phyloP scores from a whole-genome alignment of 2,113 vertebrate genomes.

The Dascyllus trimaculatus region DNA sequence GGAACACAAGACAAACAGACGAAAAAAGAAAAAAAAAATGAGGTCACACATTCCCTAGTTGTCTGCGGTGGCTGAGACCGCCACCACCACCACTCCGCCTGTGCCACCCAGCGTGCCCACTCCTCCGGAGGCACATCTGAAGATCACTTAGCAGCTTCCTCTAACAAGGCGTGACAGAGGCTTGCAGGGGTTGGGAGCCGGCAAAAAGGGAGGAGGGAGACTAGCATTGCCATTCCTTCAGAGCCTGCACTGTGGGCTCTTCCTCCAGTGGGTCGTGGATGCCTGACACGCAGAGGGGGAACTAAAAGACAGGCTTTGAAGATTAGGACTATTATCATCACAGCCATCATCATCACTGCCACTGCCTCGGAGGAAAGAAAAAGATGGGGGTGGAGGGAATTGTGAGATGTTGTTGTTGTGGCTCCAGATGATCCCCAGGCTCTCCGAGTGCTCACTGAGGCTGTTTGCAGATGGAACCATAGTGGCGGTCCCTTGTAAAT shows the following conservation, averaged over 20 bases:
- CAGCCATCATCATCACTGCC: slow-evolving; percentile 18
- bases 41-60: slow-evolving; percentile 57
- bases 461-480: slow-evolving; percentile 42
- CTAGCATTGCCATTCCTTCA: slow-evolving; percentile 42
- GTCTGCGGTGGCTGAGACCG: slow-evolving; percentile 26
- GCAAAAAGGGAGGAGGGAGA: slow-evolving; percentile 16
- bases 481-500: slow-evolving; percentile 39
- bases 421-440: slow-evolving; percentile 40
- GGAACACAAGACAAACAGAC: slow-evolving; percentile 57
- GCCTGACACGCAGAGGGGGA: slow-evolving; percentile 26
- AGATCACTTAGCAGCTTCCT: slow-evolving; percentile 74
- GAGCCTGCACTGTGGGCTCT: slow-evolving; percentile 23
- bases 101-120: slow-evolving; percentile 57
- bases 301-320: slow-evolving; percentile 48
- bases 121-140: slow-evolving; percentile 62
- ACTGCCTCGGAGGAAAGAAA: slow-evolving; percentile 36
- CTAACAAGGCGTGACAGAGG: slow-evolving; percentile 73
- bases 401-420: slow-evolving; percentile 29
- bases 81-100: slow-evolving; percentile 26
- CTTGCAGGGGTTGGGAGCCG: slow-evolving; percentile 48
- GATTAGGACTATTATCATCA: slow-evolving; percentile 51
- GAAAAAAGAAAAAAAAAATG: slow-evolving; percentile 23
- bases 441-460: slow-evolving; percentile 37
- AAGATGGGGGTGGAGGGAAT: background rate
- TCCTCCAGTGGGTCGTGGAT: slow-evolving; percentile 35